phyloP scores from a whole-genome alignment of 2,888 invertebrate genomes.

The Nasonia oneida region DNA sequence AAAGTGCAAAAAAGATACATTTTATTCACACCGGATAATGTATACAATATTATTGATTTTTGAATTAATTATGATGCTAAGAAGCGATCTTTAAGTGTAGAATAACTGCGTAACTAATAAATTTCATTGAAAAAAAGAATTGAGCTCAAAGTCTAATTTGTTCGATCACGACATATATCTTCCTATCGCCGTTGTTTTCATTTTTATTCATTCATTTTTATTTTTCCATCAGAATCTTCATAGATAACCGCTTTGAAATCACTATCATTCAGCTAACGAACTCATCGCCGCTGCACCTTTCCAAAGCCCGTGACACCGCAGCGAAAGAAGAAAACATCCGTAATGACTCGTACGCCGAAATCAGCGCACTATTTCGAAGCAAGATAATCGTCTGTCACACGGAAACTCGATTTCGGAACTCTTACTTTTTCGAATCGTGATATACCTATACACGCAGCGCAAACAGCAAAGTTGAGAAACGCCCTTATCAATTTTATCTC shows the following conservation, averaged over 20 bases:
- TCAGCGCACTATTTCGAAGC: constrained; percentile 10
- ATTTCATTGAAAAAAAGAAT: constrained; percentile 23
- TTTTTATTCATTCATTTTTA: not conserved
- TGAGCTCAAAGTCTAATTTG: not conserved
- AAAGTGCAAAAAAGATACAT: constrained; percentile 33
- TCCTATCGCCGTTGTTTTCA: not conserved
- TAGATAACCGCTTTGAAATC: not conserved
- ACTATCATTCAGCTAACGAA: not conserved
- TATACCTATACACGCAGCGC: not conserved
- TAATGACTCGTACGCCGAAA: not conserved
- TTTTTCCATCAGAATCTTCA: not conserved
- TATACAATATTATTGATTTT: constrained; percentile 48
- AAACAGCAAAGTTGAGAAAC: constrained; percentile 40
- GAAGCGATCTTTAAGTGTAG: constrained; percentile 46
- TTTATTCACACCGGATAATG: constrained; percentile 18
- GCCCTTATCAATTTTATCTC: constrained; percentile 31
- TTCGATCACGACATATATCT: not conserved
- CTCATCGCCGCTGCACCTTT: not conserved
- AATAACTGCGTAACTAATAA: constrained; percentile 52
- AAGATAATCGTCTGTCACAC: not conserved
- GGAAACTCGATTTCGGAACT: constrained; percentile 32
- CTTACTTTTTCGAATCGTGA: constrained; percentile 32
- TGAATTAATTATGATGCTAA: constrained; percentile 34
- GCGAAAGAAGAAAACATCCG: constrained; percentile 21
- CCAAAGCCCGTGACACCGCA: not conserved